phyloP scores from a whole-genome alignment of 1,140 invertebrate species.

The Philopotamus ludificatus region DNA sequence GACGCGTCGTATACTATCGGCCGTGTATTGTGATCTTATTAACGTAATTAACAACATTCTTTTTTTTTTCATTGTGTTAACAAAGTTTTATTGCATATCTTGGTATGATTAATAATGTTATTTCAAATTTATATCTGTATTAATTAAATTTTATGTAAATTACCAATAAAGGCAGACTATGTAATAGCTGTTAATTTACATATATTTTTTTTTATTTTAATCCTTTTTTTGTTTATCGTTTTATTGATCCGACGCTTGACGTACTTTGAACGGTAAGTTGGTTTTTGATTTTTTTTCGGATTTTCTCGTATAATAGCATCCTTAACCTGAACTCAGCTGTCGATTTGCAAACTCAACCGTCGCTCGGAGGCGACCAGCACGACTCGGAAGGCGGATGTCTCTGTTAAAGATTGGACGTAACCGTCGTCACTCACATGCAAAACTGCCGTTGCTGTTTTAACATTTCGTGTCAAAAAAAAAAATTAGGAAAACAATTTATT shows the following conservation, averaged over 20 bases:
- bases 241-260: neutral
- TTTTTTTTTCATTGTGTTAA: neutral
- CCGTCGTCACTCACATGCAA: conserved; percentile 28
- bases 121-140: too few relatives aligned
- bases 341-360: conserved; percentile 74
- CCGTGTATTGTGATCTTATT: neutral
- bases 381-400: conserved; percentile 77
- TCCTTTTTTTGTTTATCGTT: too few relatives aligned
- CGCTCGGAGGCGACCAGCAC: conserved; percentile 70
- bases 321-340: conserved; percentile 61
- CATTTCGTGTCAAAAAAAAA: conserved; percentile 38
- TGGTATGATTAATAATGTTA: too few relatives aligned
- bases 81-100: neutral
- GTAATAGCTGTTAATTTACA: neutral
- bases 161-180: conserved; percentile 25
- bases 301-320: conserved; percentile 35
- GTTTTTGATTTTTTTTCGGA: neutral
- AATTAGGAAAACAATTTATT: conserved; percentile 12
- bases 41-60: neutral
- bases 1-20: neutral
- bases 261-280: neutral
- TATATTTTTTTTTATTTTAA: conserved; percentile 12
- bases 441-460: conserved; percentile 36
- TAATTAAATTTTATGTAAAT: neutral
- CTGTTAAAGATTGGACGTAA: conserved; percentile 58